Conservation (phyloP, 2,113 vertebrate species). For the Gallinago jamesoni region DNA sequence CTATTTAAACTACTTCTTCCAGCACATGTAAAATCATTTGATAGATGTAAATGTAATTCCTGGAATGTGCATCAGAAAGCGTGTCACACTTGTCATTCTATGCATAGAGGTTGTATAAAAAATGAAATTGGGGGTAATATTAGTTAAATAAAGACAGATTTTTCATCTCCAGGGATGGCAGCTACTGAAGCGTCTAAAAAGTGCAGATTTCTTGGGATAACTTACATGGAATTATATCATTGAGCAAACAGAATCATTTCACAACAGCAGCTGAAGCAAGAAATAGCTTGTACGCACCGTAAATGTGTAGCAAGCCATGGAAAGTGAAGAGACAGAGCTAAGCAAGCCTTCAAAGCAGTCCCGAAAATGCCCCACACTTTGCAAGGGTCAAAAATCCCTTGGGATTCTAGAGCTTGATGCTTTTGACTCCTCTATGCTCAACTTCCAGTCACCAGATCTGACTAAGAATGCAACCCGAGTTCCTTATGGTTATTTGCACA, state of each 20-base stretch:
- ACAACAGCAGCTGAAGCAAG: background rate
- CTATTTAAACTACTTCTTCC: background rate
- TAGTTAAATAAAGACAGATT: background rate
- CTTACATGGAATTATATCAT: background rate
- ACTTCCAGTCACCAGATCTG: background rate
- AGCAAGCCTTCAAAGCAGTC: background rate
- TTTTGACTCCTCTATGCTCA: background rate
- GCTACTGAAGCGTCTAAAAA: background rate
- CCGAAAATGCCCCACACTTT: background rate
- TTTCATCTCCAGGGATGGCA: background rate
- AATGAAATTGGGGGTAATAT: background rate
- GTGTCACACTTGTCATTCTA: background rate
- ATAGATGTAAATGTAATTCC: background rate
- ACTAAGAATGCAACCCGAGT: background rate
- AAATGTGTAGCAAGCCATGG: background rate
- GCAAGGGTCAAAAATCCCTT: background rate
- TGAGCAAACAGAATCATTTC: background rate
- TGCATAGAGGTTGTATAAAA: background rate
- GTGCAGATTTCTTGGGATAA: background rate
- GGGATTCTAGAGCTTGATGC: accelerated
- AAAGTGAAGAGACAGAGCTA: background rate
- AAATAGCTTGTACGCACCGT: background rate
- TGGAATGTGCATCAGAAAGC: background rate
- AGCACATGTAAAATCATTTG: background rate
- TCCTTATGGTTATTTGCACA: background rate